phyloP scores from a whole-genome alignment of 2,888 invertebrate species.

The Tubulanus polymorphus region DNA sequence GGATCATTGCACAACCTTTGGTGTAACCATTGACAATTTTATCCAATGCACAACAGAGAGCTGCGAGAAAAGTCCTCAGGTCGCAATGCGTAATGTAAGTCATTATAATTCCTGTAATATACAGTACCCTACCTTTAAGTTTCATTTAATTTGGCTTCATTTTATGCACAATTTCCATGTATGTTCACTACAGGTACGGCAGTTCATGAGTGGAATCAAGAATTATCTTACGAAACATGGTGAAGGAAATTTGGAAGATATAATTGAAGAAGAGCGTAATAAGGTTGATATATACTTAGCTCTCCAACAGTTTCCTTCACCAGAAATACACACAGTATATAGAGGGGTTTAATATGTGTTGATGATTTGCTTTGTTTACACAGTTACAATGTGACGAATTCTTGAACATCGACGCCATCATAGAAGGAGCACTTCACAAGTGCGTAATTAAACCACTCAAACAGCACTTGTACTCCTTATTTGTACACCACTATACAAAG shows the following conservation, averaged over 20 bases:
- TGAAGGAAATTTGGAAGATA: slow-evolving; percentile 84
- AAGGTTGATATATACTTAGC: slow-evolving; percentile 60
- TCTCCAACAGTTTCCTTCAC: background rate
- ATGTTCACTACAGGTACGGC: slow-evolving; percentile 62
- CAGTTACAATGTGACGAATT: slow-evolving; percentile 85
- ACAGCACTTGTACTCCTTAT: slow-evolving; percentile 75
- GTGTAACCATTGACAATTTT: slow-evolving; percentile 88
- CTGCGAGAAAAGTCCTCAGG: slow-evolving; percentile 79
- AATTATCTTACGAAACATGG: slow-evolving; percentile 96
- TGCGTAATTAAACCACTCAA: slow-evolving; percentile 80
- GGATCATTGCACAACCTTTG: slow-evolving; percentile 75
- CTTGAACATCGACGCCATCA: slow-evolving; percentile 88
- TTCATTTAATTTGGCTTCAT: background rate
- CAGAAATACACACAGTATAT: background rate
- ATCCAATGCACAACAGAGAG: slow-evolving; percentile 89
- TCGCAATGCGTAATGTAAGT: slow-evolving; percentile 60
- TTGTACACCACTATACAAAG: slow-evolving; percentile 58
- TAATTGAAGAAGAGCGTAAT: slow-evolving; percentile 79
- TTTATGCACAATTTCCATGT: slow-evolving; percentile 1
- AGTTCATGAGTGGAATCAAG: slow-evolving; percentile 98
- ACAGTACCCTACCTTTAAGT: background rate
- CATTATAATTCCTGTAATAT: background rate
- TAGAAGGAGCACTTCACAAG: slow-evolving; percentile 91
- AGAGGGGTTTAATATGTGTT: background rate
- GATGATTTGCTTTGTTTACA: slow-evolving; percentile 6